These are phyloP conservation scores for Anagrus nilaparvatae DNA, from an alignment of 1,140 invertebrate species.

Conservation along the genomic window DNA sequence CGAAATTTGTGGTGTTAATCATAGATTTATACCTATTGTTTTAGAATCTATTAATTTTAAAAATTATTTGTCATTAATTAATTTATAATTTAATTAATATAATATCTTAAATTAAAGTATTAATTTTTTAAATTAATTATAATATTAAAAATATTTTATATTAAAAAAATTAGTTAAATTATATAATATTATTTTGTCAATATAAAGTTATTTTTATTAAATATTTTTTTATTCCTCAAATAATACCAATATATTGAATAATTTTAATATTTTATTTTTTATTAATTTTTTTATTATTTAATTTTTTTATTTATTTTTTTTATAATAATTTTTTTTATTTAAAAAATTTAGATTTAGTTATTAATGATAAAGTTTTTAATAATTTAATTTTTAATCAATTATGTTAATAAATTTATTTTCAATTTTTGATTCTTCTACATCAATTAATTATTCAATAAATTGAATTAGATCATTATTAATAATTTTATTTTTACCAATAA, in stretches of 20 bases:
- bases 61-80: constrained; percentile 48
- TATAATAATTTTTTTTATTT: constrained; percentile 41
- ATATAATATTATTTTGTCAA: constrained; percentile 51
- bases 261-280: constrained; percentile 38
- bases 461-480: constrained; percentile 42
- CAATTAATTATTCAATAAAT: constrained; percentile 39
- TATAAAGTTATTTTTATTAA: constrained; percentile 45
- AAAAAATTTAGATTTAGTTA: constrained; percentile 41
- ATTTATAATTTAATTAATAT: too few relatives aligned
- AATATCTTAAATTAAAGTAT: constrained; percentile 31
- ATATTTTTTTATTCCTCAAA: constrained; percentile 38
- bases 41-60: constrained; percentile 46
- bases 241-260: constrained; percentile 20
- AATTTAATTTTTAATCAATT: constrained; percentile 36
- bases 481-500: constrained; percentile 38
- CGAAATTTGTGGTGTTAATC: constrained; percentile 68
- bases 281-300: constrained; percentile 31
- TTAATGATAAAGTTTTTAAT: constrained; percentile 41
- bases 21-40: constrained; percentile 67
- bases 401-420: constrained; percentile 24
- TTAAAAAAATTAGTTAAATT: constrained; percentile 47
- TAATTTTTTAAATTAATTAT: constrained; percentile 35
- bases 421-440: constrained; percentile 23
- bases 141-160: constrained; percentile 20
- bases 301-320: constrained; percentile 22